Evolutionary conservation across 2,797 vertebrate species (phyloP), one percentile per base, ranked within the genome.

Genomic region (Channallabes apus): DNA sequence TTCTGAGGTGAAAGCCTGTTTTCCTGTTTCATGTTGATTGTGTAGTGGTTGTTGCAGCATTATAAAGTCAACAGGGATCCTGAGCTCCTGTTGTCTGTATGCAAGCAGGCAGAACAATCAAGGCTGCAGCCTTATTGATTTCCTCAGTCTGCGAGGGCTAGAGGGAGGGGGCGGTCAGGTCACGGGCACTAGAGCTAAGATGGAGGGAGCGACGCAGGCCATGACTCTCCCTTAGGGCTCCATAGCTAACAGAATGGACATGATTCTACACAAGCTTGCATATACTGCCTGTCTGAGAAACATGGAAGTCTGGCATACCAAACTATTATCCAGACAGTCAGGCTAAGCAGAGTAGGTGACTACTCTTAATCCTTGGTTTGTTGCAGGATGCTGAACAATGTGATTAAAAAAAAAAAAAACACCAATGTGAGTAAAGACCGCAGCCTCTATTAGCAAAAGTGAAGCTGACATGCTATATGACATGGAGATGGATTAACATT

Each of bases 151-250:
- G 87, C 35, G 68, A 87, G 84, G 27, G 27, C 84, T 62, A 59
- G 67, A 76, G 87, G 84, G 86, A 80, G 79, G 85, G 86, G 86
- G 82, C 17, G 71, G 58, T 86, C 24, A 71, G 94, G 93, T 95
- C 94, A 95, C 90, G 92, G 92, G 92, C 88, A 84, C 93, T 90
- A 91, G 91, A 94, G 92, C 93, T 93, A 95, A 95, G 93, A 95
- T 95, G 94, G 94, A 89, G 91, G 93, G 93, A 93, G 93, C 93
- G 91, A 94, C 91, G 94, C 90, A 87, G 92, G 94, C 91, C 93
- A 93, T 90, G 89, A 90, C 92, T 91, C 90, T 93, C 94, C 94
- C 82, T 93, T 93, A 94, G 92, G 92, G 89, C 91, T 84, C 82
- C 51, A 32, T 35, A 22, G 88, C 87, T 88, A 82, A 88, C 87